A percentile compares a stretch with the other conserved stretches of the same genome.
Evolutionary conservation across 2,113 vertebrate species (phyloP).

Genomic region (Etheostoma spectabile): DNA sequence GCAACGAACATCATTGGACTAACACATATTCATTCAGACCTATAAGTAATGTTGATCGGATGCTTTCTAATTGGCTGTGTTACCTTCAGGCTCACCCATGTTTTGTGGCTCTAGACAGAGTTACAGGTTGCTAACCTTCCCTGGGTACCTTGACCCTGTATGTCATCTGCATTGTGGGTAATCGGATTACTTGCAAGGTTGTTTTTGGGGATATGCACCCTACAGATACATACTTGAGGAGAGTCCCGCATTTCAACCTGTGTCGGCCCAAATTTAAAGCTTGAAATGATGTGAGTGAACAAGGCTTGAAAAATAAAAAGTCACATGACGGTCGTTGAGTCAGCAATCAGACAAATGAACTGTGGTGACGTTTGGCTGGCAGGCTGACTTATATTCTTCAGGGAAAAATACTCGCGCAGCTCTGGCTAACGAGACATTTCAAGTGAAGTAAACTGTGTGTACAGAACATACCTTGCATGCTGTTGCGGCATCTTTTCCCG

Average conservation of each 20-base stretch:
- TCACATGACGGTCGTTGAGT: not conserved
- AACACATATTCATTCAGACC: no score
- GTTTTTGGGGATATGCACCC: not conserved
- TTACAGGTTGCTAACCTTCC: no score
- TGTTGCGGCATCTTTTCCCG: constrained; percentile 6
- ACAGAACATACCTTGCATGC: constrained; percentile 8
- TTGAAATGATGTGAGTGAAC: not conserved
- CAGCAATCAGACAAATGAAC: not conserved
- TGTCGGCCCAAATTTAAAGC: not conserved
- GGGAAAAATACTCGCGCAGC: not conserved
- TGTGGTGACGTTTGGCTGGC: constrained; percentile 4
- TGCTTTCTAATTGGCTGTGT: no score
- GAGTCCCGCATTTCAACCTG: not conserved
- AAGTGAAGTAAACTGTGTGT: constrained; percentile 38
- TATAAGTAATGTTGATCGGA: no score
- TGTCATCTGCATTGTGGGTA: not conserved
- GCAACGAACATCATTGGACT: no score
- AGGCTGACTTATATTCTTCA: not conserved
- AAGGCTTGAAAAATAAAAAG: no score
- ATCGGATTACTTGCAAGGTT: constrained; percentile 19
- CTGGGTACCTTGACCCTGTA: not conserved
- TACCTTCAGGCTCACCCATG: no score
- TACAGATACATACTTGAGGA: not conserved
- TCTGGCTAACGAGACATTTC: constrained; percentile 47
- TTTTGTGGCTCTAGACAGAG: no score